Evolutionary conservation across 2,113 vertebrate genomes (phyloP), one percentile per base, ranked within the genome.

Genomic region (Gobio gobio): DNA sequence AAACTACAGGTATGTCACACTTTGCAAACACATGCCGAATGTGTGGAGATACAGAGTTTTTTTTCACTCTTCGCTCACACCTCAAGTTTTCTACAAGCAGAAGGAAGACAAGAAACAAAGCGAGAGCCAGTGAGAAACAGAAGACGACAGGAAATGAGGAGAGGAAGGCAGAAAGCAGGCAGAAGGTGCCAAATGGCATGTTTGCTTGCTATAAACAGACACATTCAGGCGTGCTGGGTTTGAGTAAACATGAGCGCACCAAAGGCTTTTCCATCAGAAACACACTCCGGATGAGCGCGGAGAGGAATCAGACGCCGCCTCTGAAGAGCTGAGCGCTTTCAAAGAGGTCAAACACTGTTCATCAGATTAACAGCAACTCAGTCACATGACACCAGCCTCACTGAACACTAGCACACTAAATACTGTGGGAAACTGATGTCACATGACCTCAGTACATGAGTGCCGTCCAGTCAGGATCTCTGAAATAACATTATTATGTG

Each of bases 171-270:
- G 80, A 87, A 89, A 75, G 73, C 86, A 88, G 47, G 54, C 84
- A 87, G 85, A 85, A 87, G 82, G 90, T 91, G 91, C 90, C 90
- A 87, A 91, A 84, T 26, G 63, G 87, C 88, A 73, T 63, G 78
- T 84, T 78, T 82, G 85, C 75, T 82, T 47, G 77, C 33, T 90
- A 90, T 89, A 92, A 92, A 91, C 88, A 90, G 87, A 87, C 74
- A 78, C 76, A 73, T 80, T 90, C 78, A 83, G 86, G 29, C 74
- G 43, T 86, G 43, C 61, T 51, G 64, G 26, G 68, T 86, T 79
- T 75, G 70, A 63, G 73, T 47, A 86, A 85, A 59, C 83, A 84
- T 36, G 75, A 78, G 85, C 73, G 72, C 70, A 40, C 82, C 82
- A 43, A 70, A 4, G 90, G 88, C 86, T 89, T 22, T 88, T 22